Base-by-base conservation (phyloP, 2,797 vertebrate genomes). In the Rhynchonycteris naso region DNA sequence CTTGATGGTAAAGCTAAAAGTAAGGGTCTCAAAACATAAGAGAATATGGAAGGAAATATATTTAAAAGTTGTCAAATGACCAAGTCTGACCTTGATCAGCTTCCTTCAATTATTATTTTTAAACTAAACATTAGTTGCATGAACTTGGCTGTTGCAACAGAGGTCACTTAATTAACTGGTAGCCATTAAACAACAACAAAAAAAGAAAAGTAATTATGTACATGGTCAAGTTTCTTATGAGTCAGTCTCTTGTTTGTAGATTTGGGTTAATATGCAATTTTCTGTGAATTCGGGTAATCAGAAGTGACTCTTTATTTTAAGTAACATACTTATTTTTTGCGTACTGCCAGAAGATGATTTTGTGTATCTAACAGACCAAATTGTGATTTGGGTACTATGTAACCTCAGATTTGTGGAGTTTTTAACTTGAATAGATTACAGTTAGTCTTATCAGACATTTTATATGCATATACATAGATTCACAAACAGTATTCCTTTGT, bases 81-180 rank as follows among this genome's bases (percentile, higher is more conserved):
- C 96, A 97, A 0, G 21, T 92, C 86, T 97, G 96, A 91, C 94
- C 95, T 4, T 94, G 97, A 95, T 98, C 95, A 97, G 95, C 69
- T 98, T 98, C 97, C 97, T 96, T 93, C 80, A 97, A 91, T 94
- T 97, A 96, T 97, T 96, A 97, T 97, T 59, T 63, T 96, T 94
- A 96, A 98, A 96, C 88, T 98, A 97, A 97, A 30, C 97, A 95
- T 95, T 96, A 95, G 83, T 92, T 94, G 88, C 59, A 50, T 95
- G 87, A 97, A 88, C 91, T 93, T 95, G 84, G 84, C 93, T 94
- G 14, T 97, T 96, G 83, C 94, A 75, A 92, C 93, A 97, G 96
- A 96, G 97, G 97, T 98, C 98, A 98, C 86, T 98, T 98, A 98
- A 98, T 98, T 98, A 98, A 97, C 97, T 98, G 98, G 96, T 98